Evolutionary conservation across 2,888 invertebrate genomes (phyloP).

Genomic region (Cryptus armator): DNA sequence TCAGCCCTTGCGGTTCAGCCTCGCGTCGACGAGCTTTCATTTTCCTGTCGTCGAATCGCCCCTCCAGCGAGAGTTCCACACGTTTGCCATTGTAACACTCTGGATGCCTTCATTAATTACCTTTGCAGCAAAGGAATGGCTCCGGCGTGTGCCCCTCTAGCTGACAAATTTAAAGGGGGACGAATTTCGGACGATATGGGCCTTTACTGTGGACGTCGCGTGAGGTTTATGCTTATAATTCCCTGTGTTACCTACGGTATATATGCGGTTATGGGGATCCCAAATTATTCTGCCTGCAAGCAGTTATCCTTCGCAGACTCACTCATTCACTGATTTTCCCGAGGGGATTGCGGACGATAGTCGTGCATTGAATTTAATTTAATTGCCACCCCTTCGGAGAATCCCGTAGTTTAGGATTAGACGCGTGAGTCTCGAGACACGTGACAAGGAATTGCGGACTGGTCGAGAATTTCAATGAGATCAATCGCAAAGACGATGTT

Average conservation of each 20-base stretch:
- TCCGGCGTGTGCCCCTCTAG: neutral
- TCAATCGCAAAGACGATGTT: slow-evolving; percentile 21
- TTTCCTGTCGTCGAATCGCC: slow-evolving; percentile 41
- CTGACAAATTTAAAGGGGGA: slow-evolving; percentile 26
- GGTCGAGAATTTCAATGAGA: slow-evolving; percentile 64
- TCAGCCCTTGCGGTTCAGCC: slow-evolving; percentile 5
- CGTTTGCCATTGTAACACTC: slow-evolving; percentile 27
- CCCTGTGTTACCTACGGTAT: neutral
- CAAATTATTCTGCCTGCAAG: neutral
- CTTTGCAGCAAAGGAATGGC: slow-evolving; percentile 25
- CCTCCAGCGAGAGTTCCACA: slow-evolving; percentile 10
- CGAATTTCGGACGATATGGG: slow-evolving; percentile 16
- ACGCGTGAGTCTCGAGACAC: slow-evolving; percentile 53
- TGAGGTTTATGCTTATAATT: slow-evolving; percentile 10
- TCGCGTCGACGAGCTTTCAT: slow-evolving; percentile 43
- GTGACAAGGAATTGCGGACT: slow-evolving; percentile 37
- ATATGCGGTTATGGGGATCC: neutral
- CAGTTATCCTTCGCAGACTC: slow-evolving; percentile 31
- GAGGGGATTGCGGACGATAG: slow-evolving; percentile 20
- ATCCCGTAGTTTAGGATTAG: slow-evolving; percentile 39
- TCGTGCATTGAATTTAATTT: slow-evolving; percentile 60
- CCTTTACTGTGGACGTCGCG: neutral
- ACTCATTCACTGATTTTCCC: slow-evolving; percentile 44
- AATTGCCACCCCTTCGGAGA: slow-evolving; percentile 49
- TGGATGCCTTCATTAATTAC: slow-evolving; percentile 57